A percentile compares a stretch with the other conserved stretches of the same genome.
These are phyloP conservation scores for Polyommatus iphigenia DNA, from an alignment of 2,888 invertebrate species.

Conservation along the genomic window DNA sequence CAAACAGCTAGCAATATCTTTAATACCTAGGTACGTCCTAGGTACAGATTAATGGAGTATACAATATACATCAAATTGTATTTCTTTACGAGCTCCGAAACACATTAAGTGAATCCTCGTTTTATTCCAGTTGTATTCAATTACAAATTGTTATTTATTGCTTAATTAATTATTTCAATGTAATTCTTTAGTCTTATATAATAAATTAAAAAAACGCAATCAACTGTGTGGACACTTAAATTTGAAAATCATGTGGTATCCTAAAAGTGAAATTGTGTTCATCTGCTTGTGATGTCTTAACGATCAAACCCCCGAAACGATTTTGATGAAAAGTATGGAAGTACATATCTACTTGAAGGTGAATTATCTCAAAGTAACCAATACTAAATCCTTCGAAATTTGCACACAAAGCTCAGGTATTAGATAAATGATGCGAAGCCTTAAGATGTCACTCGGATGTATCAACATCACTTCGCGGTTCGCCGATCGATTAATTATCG, in stretches of 20 bases:
- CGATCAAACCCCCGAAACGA: not conserved
- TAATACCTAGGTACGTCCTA: not conserved
- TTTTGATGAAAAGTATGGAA: not conserved
- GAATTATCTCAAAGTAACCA: not conserved
- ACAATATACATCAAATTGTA: not conserved
- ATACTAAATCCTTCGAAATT: not conserved
- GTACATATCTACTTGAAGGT: too few relatives aligned
- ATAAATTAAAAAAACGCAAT: not conserved
- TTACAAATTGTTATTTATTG: conserved; percentile 6
- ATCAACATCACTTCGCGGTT: not conserved
- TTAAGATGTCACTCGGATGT: not conserved
- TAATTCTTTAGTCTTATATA: not conserved
- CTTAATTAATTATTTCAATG: too few relatives aligned
- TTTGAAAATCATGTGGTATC: too few relatives aligned
- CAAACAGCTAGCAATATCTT: too few relatives aligned
- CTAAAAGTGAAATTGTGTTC: not conserved
- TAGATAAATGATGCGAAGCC: not conserved
- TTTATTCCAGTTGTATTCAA: not conserved
- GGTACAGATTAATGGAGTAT: not conserved
- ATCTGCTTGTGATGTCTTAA: not conserved
- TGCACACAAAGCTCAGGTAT: not conserved
- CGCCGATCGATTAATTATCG: not conserved
- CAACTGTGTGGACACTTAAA: too few relatives aligned
- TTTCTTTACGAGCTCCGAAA: not conserved
- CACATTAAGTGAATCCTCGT: not conserved